phyloP scores from a whole-genome alignment of 2,113 vertebrate genomes.

The Plecotus auritus region DNA sequence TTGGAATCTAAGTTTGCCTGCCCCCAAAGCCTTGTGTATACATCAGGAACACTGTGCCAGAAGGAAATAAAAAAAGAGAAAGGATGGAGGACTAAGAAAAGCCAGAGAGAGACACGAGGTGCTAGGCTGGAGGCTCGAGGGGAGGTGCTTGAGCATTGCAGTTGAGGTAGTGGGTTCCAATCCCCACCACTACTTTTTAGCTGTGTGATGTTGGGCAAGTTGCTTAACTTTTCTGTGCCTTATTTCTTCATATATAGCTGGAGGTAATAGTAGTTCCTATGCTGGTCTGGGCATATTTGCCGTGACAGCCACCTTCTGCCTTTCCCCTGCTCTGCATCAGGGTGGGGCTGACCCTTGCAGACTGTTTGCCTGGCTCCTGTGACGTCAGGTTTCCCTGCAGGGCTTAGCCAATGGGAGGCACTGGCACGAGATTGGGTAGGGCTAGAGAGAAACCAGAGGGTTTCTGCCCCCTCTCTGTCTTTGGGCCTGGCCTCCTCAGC shows the following conservation, averaged over 20 bases:
- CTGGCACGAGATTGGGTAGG: rapidly evolving
- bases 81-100: background rate
- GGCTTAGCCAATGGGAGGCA: background rate
- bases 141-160: background rate
- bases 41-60: background rate
- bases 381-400: background rate
- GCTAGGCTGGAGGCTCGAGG: background rate
- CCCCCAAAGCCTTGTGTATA: background rate
- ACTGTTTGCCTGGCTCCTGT: background rate
- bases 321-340: background rate
- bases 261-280: background rate
- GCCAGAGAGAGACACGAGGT: background rate
- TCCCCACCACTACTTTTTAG: background rate
- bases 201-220: background rate
- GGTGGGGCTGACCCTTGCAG: background rate
- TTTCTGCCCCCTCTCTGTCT: background rate
- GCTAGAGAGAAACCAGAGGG: background rate
- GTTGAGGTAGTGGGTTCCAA: background rate
- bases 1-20: background rate
- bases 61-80: background rate
- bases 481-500: background rate
- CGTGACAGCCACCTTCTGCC: background rate
- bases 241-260: background rate
- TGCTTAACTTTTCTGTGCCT: background rate
- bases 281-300: background rate